Evolutionary conservation across 2,888 invertebrate species (phyloP).

Genomic region (Camponotus fellah): DNA sequence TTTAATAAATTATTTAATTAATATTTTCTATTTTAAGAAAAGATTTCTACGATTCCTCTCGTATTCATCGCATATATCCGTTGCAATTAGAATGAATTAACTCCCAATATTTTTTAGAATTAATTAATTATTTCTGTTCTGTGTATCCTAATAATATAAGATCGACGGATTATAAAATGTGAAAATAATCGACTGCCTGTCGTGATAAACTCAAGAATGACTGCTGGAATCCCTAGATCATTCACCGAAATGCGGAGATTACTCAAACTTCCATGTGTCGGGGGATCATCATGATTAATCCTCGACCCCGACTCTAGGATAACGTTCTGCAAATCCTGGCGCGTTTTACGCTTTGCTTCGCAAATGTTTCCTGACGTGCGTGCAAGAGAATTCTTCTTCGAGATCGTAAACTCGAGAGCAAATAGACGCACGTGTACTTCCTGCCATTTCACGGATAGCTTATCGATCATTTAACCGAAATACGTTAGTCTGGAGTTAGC

Average conservation of each 20-base stretch:
- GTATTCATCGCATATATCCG: background rate
- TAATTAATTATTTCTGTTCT: background rate
- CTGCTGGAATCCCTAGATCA: background rate
- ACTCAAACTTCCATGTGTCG: constrained; percentile 21
- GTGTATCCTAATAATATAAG: background rate
- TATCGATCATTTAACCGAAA: constrained; percentile 45
- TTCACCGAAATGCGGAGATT: constrained; percentile 15
- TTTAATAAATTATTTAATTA: background rate
- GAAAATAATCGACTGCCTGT: constrained; percentile 25
- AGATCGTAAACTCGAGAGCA: constrained; percentile 16
- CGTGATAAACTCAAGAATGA: constrained; percentile 23
- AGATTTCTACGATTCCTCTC: background rate
- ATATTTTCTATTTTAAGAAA: background rate
- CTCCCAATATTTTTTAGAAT: background rate
- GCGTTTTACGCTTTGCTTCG: constrained; percentile 35
- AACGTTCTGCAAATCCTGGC: constrained; percentile 32
- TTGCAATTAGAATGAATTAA: background rate
- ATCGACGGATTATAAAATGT: background rate
- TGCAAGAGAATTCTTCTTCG: background rate
- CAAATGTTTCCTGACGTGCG: constrained; percentile 17
- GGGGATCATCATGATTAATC: constrained; percentile 38
- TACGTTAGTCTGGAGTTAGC: background rate
- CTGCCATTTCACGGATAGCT: constrained; percentile 29
- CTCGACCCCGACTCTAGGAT: constrained; percentile 15
- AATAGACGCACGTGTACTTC: constrained; percentile 22